A percentile compares a stretch with the other conserved stretches of the same genome.
Conservation (phyloP, 2,797 vertebrate genomes). For the Australoheros facetus region DNA sequence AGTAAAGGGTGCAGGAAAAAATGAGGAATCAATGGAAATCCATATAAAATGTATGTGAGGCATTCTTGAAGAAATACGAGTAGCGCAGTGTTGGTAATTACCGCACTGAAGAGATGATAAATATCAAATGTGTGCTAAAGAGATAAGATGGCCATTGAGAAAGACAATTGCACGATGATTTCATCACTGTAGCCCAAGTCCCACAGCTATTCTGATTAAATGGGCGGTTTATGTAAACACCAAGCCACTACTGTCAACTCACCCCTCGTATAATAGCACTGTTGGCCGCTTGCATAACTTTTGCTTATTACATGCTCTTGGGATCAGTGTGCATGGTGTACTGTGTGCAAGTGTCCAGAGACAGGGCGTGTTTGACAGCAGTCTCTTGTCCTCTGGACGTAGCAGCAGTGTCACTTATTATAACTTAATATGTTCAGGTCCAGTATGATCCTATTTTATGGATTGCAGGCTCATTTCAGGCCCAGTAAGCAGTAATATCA, state of each 20-base stretch:
- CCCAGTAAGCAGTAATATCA: too few relatives aligned
- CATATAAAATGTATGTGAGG: too few relatives aligned
- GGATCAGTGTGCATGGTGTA: not conserved
- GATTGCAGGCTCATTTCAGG: too few relatives aligned
- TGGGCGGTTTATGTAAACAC: not conserved
- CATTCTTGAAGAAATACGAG: not conserved
- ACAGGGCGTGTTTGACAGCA: slow-evolving; percentile 41
- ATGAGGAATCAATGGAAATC: too few relatives aligned
- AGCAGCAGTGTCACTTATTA: too few relatives aligned
- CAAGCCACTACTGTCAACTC: not conserved
- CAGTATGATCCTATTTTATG: too few relatives aligned
- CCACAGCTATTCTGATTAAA: slow-evolving; percentile 7
- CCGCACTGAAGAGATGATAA: not conserved
- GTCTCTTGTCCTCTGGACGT: slow-evolving; percentile 1
- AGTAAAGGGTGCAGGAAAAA: too few relatives aligned
- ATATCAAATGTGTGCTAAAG: not conserved
- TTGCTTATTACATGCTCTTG: not conserved
- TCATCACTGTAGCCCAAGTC: not conserved
- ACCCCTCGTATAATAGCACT: slow-evolving; percentile 5
- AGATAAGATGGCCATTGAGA: not conserved
- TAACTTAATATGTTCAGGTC: too few relatives aligned
- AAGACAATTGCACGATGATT: not conserved
- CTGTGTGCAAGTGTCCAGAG: slow-evolving; percentile 2
- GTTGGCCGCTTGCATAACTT: slow-evolving; percentile 1
- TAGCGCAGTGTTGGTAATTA: not conserved